These are phyloP conservation scores for Pseudochirops cupreus DNA, from an alignment of 2,797 vertebrate species.

Conservation along the genomic window DNA sequence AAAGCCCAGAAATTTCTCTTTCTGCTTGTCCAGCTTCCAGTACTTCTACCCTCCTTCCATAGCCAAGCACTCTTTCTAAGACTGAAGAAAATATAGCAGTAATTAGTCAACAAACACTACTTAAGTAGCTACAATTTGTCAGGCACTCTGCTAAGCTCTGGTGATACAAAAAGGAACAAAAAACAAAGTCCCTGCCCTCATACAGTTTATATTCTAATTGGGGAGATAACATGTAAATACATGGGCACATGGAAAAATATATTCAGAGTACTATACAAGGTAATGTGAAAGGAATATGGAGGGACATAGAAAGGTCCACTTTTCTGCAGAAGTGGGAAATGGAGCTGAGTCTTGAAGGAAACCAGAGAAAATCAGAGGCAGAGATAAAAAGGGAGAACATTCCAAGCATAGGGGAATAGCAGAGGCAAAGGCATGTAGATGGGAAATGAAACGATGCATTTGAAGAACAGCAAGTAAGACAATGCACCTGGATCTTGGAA, in stretches of 20 bases:
- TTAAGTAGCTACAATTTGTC: not conserved
- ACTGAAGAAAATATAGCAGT: not conserved
- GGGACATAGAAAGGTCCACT: not conserved
- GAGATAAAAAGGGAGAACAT: not conserved
- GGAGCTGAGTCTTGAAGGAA: not conserved
- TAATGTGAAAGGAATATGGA: not conserved
- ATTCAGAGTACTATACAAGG: not conserved
- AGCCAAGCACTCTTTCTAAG: not conserved
- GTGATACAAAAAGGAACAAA: not conserved
- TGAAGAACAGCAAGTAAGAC: not conserved
- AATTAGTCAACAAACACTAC: not conserved
- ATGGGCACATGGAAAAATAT: not conserved
- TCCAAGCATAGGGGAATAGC: not conserved
- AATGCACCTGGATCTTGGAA: not conserved
- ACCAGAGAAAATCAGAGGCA: not conserved
- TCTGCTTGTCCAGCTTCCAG: not conserved
- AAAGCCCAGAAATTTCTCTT: slow-evolving; percentile 6
- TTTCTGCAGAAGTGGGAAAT: not conserved
- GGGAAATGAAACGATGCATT: not conserved
- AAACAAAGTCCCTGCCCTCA: not conserved
- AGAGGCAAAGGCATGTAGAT: not conserved
- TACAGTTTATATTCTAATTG: not conserved
- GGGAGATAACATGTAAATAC: not conserved
- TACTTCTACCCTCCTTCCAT: not conserved
- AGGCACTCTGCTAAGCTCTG: not conserved